Evolutionary conservation across 1,140 invertebrate species (phyloP).

Genomic region (Teleopsis dalmanni): DNA sequence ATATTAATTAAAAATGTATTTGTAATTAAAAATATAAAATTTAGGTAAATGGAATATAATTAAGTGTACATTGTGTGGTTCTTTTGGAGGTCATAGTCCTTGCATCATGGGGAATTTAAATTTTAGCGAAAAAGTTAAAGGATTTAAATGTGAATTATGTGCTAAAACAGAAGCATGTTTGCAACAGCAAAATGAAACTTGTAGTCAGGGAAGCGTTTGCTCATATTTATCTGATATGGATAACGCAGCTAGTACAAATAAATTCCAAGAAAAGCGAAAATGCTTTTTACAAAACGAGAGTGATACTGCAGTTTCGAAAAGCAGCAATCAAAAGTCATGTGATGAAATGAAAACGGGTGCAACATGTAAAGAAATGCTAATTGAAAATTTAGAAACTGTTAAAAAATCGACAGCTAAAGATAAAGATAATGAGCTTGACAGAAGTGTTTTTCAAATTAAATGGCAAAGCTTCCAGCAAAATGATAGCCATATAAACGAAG

Average conservation of each 20-base stretch:
- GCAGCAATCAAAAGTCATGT: no score
- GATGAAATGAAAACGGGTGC: no score
- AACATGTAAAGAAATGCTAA: no score
- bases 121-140: neutral
- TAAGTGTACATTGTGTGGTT: constrained; percentile 9
- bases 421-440: neutral
- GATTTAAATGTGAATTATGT: constrained; percentile 11
- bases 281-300: no score
- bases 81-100: constrained; percentile 9
- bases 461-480: neutral
- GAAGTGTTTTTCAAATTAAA: neutral
- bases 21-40: neutral
- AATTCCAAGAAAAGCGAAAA: no score
- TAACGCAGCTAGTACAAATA: no score
- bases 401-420: neutral
- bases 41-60: constrained; percentile 11
- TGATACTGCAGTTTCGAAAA: no score
- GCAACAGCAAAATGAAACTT: no score
- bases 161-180: constrained; percentile 1
- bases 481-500: neutral
- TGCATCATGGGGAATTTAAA: constrained; percentile 6
- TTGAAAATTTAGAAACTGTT: neutral
- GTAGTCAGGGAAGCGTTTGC: no score
- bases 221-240: no score
- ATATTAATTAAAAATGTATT: neutral